Evolutionary conservation across 2,888 invertebrate genomes (phyloP), one percentile per base, ranked within the genome.

Genomic region (Drosophila subquinaria): DNA sequence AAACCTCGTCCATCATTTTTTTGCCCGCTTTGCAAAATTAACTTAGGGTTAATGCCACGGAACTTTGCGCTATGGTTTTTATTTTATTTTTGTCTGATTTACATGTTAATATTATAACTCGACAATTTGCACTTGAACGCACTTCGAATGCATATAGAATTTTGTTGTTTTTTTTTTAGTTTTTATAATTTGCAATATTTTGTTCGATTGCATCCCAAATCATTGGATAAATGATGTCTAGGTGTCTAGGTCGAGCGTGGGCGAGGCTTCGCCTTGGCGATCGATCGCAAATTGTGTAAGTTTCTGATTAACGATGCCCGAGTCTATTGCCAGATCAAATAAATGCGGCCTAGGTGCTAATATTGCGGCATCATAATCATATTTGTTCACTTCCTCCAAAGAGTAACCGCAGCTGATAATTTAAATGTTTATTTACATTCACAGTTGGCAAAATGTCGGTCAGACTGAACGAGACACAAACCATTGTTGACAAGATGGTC

Each of bases 401-500:
- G 23, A 57, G 47, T 47, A 47, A 30, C 36, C 38, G 23, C 27
- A 48, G 52, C 23, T 43, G 27, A 38, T 35, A 57, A 23, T 56
- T 33, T 64, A 1, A 51, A 33, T 78, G 38, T 27, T 30, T 59
- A 23, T 55, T 35, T 62, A 42, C 48, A 27, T 27, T 66, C 72
- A 17, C 59, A 86, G 89, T 78, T 73, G 71, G 55, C 77, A 80
- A 75, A 69, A 92, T 92, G 92, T 82, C 92, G 67, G 74, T 88
- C 56, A 82, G 89, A 81, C 89, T 92, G 67, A 92, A 92, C 79
- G 91, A 92, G 70, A 90, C 92, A 40, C 82, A 90, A 40, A 92
- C 92, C 48, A 91, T 92, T 47, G 92, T 92, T 62, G 93, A 93
- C 79, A 88, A 91, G 9, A 88, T 93, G 90, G 92, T 93, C 45